Conservation (phyloP, 2,888 invertebrate genomes). For the Pheosia gnoma region DNA sequence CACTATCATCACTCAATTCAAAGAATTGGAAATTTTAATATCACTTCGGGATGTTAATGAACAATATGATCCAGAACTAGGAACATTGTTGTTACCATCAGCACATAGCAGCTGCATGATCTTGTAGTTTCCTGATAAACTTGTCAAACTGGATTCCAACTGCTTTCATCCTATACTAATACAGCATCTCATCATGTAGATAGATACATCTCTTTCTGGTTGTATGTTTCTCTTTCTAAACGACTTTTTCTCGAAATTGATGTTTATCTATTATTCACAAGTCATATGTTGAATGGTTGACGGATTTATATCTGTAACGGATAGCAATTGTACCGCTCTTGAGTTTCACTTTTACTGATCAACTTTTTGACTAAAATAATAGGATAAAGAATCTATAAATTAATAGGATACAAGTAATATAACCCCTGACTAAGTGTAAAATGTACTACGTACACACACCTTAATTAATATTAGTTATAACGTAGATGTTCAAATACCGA, state of each 20-base stretch:
- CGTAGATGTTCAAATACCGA: too few species aligned
- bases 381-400: too few species aligned
- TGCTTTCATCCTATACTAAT: constrained; percentile 23
- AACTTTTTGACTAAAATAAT: too few species aligned
- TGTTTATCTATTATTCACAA: background rate
- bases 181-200: constrained; percentile 11
- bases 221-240: constrained; percentile 15
- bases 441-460: too few species aligned
- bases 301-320: too few species aligned
- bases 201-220: constrained; percentile 12
- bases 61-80: background rate
- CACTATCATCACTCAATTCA: too few species aligned
- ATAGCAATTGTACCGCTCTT: too few species aligned
- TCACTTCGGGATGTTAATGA: background rate
- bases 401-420: too few species aligned
- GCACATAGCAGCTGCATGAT: constrained; percentile 11
- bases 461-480: too few species aligned
- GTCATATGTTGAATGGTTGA: background rate
- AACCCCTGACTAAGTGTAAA: too few species aligned
- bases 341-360: too few species aligned
- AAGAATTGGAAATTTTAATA: background rate
- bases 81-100: constrained; percentile 13
- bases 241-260: background rate
- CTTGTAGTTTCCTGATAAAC: constrained; percentile 31
- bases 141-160: constrained; percentile 45